phyloP scores from a whole-genome alignment of 1,140 invertebrate species.

The Battus philenor region DNA sequence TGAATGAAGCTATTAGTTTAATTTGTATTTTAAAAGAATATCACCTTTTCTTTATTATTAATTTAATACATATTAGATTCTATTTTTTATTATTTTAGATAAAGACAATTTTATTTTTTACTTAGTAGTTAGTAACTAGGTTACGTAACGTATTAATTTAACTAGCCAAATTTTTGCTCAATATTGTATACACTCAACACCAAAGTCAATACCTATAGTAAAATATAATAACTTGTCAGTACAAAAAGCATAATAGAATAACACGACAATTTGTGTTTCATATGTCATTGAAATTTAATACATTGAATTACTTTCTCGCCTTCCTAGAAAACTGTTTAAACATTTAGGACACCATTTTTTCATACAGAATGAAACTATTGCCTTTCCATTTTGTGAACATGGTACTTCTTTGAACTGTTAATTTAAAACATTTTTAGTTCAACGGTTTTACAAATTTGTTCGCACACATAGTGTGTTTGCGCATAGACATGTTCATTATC shows the following conservation, averaged over 20 bases:
- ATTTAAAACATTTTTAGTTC: no score
- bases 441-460: no score
- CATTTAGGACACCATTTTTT: no score
- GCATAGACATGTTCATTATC: no score
- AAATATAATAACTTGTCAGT: slow-evolving; percentile 61
- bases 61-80: slow-evolving; percentile 33
- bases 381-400: no score
- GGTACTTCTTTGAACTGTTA: no score
- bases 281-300: slow-evolving; percentile 3
- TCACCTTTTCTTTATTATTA: slow-evolving; percentile 48
- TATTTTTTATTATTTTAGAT: slow-evolving; percentile 49
- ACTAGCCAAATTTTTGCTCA: slow-evolving; percentile 73
- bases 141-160: slow-evolving; percentile 61
- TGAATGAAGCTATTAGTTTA: slow-evolving; percentile 70
- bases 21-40: slow-evolving; percentile 39
- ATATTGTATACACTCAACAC: slow-evolving; percentile 71
- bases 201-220: slow-evolving; percentile 68
- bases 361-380: no score
- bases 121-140: slow-evolving; percentile 55
- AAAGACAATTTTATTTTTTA: slow-evolving; percentile 63
- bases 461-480: no score
- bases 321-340: no score
- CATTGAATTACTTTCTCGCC: no score
- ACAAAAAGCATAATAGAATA: slow-evolving; percentile 66
- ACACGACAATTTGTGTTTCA: no score